These are phyloP conservation scores for Crocidura indochinensis DNA, from an alignment of 2,797 vertebrate genomes.

Conservation along the genomic window DNA sequence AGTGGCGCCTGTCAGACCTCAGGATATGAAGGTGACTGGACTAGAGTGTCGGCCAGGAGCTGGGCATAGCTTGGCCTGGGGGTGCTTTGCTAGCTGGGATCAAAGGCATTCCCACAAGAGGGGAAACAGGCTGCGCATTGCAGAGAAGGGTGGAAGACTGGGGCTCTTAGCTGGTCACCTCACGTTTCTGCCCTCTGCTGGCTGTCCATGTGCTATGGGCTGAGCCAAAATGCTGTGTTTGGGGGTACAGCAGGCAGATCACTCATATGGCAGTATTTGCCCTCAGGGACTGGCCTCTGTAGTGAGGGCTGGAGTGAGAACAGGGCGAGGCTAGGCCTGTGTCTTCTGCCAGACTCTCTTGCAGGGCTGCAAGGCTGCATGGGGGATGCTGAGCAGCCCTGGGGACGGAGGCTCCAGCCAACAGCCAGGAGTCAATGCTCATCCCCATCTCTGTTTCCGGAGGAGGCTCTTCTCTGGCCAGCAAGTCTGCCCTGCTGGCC, in stretches of 20 bases:
- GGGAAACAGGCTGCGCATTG: background rate
- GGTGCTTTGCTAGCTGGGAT: background rate
- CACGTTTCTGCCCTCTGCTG: no score
- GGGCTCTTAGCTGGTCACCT: no score
- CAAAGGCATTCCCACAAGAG: slow-evolving; percentile 4
- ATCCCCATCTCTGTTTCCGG: background rate
- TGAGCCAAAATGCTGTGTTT: background rate
- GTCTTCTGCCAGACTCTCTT: background rate
- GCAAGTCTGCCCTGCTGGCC: background rate
- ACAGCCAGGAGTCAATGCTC: background rate
- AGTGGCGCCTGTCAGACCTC: background rate
- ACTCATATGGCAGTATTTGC: background rate
- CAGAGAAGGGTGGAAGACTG: no score
- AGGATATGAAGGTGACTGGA: background rate
- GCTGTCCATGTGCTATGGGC: background rate
- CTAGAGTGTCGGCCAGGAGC: background rate
- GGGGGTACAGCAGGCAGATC: background rate
- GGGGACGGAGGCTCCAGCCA: slow-evolving; percentile 57
- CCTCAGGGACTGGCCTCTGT: background rate
- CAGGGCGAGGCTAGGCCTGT: background rate
- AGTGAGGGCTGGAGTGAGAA: background rate
- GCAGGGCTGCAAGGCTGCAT: background rate
- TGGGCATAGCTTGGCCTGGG: background rate
- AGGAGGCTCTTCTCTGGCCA: slow-evolving; percentile 24
- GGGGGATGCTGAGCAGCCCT: background rate